These are phyloP conservation scores for Antechinus stuartii DNA, from an alignment of 2,113 vertebrate species.

Conservation along the genomic window DNA sequence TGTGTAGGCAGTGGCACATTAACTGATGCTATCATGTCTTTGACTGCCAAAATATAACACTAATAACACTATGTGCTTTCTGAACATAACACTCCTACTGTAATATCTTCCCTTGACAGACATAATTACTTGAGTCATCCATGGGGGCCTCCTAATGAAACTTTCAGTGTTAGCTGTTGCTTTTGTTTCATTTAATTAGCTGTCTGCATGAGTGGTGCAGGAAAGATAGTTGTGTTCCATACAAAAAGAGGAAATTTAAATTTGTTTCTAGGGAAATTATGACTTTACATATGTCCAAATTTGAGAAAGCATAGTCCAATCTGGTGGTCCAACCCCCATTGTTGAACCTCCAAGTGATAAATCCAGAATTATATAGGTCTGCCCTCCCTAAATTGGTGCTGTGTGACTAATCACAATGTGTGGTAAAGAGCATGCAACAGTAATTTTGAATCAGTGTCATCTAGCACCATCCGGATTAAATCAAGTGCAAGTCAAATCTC, in stretches of 20 bases:
- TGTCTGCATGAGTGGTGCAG: conserved; percentile 12
- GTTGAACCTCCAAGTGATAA: neutral
- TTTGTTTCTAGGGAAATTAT: conserved; percentile 26
- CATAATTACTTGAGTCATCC: neutral
- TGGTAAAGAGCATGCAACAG: neutral
- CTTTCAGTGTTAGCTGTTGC: conserved; percentile 37
- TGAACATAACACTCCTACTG: conserved; percentile 22
- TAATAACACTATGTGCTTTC: conserved; percentile 37
- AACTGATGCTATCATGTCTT: conserved; percentile 5
- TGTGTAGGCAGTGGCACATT: conserved; percentile 5
- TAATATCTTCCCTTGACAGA: conserved; percentile 34
- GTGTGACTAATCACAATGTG: neutral
- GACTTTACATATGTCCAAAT: neutral
- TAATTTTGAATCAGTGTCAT: neutral
- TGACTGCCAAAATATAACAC: conserved; percentile 27
- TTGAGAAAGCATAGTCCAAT: conserved; percentile 2
- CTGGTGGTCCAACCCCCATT: neutral
- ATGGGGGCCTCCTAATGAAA: conserved; percentile 52
- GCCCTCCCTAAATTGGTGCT: neutral
- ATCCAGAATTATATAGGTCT: neutral
- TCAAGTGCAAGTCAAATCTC: neutral
- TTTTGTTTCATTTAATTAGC: conserved; percentile 62
- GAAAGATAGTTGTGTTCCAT: conserved; percentile 33
- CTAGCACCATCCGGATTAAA: neutral
- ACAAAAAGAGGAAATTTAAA: conserved; percentile 19